Conservation (phyloP, 2,113 vertebrate genomes). For the Phalacrocorax aristotelis region DNA sequence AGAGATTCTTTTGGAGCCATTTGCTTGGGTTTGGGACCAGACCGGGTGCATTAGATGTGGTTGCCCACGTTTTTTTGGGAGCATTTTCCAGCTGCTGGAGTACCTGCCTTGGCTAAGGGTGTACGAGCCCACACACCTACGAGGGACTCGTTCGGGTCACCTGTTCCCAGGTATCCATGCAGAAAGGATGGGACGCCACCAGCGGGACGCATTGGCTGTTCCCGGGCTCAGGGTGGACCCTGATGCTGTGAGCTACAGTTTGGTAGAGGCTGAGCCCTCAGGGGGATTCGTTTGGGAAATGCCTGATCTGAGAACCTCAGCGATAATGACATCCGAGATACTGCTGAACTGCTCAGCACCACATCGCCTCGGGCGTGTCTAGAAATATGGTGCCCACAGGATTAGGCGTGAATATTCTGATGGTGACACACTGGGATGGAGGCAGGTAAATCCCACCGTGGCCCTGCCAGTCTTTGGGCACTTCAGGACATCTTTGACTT, state of each 20-base stretch:
- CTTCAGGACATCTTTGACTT: neutral
- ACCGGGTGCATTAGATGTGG: no score
- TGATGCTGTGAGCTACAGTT: neutral
- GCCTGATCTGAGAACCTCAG: neutral
- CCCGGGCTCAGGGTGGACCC: no score
- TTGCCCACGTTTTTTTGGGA: neutral
- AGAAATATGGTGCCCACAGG: neutral
- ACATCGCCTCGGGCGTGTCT: no score
- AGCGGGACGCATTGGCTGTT: accelerated
- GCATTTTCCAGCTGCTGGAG: neutral
- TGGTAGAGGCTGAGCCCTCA: neutral
- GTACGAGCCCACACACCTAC: neutral
- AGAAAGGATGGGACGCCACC: neutral
- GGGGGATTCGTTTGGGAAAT: neutral
- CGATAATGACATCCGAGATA: neutral
- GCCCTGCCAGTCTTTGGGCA: neutral
- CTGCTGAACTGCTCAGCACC: neutral
- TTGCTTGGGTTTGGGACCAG: neutral
- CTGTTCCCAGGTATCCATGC: neutral
- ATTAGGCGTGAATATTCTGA: neutral
- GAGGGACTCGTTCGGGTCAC: neutral
- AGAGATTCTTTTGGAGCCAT: neutral
- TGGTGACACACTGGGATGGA: neutral
- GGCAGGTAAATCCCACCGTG: neutral
- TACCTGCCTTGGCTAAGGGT: neutral